phyloP scores from a whole-genome alignment of 2,797 vertebrate species.

The Phrynocephalus forsythii region DNA sequence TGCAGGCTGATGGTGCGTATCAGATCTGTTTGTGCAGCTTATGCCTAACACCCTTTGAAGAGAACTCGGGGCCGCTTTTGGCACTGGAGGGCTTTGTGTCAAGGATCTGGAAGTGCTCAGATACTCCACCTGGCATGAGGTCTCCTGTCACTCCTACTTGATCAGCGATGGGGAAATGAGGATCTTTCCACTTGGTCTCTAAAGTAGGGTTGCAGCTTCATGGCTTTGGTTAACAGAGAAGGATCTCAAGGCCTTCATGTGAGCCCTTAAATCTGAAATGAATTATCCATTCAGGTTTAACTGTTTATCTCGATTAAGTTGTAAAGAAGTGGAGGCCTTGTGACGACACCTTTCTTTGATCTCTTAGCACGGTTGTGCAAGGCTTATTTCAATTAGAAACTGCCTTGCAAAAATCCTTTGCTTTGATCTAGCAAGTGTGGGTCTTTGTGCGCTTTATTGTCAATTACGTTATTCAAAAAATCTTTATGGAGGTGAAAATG shows the following conservation, averaged over 20 bases:
- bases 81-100: slow-evolving; percentile 30
- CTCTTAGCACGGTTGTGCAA: neutral
- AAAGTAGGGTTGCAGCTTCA: neutral
- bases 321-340: slow-evolving; percentile 6
- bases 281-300: neutral
- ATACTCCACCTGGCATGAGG: neutral
- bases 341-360: neutral
- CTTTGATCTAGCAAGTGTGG: slow-evolving; percentile 22
- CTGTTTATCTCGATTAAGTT: neutral
- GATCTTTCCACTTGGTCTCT: neutral
- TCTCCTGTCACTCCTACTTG: neutral
- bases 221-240: neutral
- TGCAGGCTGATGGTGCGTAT: neutral
- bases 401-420: slow-evolving; percentile 2
- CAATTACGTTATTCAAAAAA: neutral
- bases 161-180: neutral
- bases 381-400: slow-evolving; percentile 8
- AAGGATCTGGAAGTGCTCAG: neutral
- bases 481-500: slow-evolving; percentile 12
- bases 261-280: neutral
- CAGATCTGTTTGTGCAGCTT: slow-evolving; percentile 36
- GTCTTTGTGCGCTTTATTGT: neutral
- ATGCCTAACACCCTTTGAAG: neutral
- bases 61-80: slow-evolving; percentile 4
- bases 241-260: neutral